Base-by-base conservation (phyloP, 2,797 vertebrate genomes). In the Gallirallus australis region DNA sequence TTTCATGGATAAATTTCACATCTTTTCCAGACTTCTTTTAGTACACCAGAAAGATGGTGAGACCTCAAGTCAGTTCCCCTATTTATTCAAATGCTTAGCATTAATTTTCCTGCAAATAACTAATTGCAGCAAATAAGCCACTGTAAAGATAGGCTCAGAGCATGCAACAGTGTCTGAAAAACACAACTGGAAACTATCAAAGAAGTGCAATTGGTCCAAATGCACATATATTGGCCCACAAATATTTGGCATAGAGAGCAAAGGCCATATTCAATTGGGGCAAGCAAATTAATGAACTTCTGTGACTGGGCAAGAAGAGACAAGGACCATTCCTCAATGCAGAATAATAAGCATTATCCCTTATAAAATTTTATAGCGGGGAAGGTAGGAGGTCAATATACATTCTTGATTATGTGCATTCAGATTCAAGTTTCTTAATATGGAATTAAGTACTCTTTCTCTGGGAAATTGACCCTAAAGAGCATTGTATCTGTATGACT, bases 231-330 rank as follows among this genome's bases (percentile, higher is more conserved):
- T 12, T 33, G 15, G 45, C 76, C 52, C 45, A 6, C n/a, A 66
- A 56, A 7, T 47, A 40, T 57, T 92, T 50, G 72, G 4, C 9
- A 90, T 75, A 6, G 13, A 83, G 33, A 72, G 66, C 10, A 66
- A 1, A 0, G n/a, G 24, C 16, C 16, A 37, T 20, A 31, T 39
- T 59, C 12, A 28, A 15, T 6, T 16, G n/a, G 7, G 5, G 7
- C 40, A 82, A 92, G 48, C 2, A 47, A 50, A 68, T 85, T 3
- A 79, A 60, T 14, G 9, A 89, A 64, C 15, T 13, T 42, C 53
- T 72, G 18, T 54, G 16, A 37, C 35, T 35, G 12, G 9, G 2
- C 79, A 47, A 79, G 27, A 66, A 90, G 7, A 65, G 37, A 59
- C 7, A 35, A 76, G 17, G 28, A 69, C 5, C 7, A 8, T 69